Base-by-base conservation (phyloP, 2,797 vertebrate species). In the Chelon auratus region DNA sequence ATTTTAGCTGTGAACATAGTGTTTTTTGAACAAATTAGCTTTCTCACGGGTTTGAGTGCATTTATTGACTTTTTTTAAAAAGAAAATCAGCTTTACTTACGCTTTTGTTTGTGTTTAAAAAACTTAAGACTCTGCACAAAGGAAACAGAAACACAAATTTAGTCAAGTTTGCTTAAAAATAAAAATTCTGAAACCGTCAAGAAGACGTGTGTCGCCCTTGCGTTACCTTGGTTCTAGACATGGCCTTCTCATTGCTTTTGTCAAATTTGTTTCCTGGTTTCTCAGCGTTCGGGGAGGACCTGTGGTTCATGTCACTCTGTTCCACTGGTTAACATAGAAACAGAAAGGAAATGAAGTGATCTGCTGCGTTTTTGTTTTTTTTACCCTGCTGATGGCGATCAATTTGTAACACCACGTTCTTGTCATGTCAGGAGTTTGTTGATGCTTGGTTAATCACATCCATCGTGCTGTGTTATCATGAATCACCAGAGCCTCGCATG, bases 111-210 rank as follows among this genome's bases (percentile, higher is more conserved):
- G 51, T 81, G 53, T 82, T 74, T 91, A 53, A 94, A 92, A 77
- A 95, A 88, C 84, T 78, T 93, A 48, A 95, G 72, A 73, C 93
- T 94, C 94, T 95, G 66, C 14, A 70, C 18, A 33, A 73, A 63
- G 18, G 62, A 50, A 68, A 47, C 9, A 18, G 42, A 78, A 39
- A 7, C 6, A 62, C 0, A 68, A 12, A 39, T 68, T 62, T 22
- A 36, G 13, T 11, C 30, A 20, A 4, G 14, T 37, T n/a, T 4
- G 13, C 10, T 36, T 15, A 15, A 7, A 14, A 14, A 57, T 0
- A 24, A 0, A 61, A 13, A 15, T 9, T 36, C 12, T 3, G 4
- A 11, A 10, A 50, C 30, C 48, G 2, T 1, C 1, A 1, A 11
- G 1, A 2, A 5, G 0, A 0, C 15, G 62, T 47, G 12, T n/a